Conservation (phyloP, 2,113 vertebrate species). For the Melanostigma gelatinosum region DNA sequence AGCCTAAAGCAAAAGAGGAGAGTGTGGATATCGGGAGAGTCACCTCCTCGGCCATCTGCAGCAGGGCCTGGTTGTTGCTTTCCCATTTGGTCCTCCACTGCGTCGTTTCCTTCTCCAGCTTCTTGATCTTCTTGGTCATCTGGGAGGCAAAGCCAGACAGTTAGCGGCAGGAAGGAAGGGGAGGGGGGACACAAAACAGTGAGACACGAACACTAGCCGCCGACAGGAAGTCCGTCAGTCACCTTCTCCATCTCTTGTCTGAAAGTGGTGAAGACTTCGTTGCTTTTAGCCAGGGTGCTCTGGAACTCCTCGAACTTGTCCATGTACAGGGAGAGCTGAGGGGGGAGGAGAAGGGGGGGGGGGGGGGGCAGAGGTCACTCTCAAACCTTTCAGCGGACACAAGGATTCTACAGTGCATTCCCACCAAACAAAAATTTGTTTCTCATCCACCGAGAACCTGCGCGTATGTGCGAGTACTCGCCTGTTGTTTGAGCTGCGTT, state of each 20-base stretch:
- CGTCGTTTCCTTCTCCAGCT: conserved; percentile 97
- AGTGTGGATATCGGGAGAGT: not conserved
- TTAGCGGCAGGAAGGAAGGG: not conserved
- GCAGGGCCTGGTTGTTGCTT: conserved; percentile 96
- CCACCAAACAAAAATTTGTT: too few relatives aligned
- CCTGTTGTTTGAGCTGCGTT: conserved; percentile 96
- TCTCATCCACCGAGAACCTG: too few relatives aligned
- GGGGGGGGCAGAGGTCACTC: not conserved
- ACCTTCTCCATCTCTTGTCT: conserved; percentile 99
- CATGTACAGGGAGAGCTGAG: conserved; percentile 97
- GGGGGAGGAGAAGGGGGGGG: not conserved
- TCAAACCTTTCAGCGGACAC: not conserved
- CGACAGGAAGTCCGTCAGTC: not conserved
- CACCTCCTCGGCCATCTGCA: conserved; percentile 99
- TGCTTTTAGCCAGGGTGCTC: conserved; percentile 98
- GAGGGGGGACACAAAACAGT: not conserved
- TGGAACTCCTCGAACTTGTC: conserved; percentile 99
- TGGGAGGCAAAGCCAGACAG: conserved; percentile 58
- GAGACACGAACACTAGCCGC: not conserved
- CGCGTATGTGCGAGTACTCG: conserved; percentile 48
- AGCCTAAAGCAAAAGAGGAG: not conserved
- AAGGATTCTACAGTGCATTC: not conserved
- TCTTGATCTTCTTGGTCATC: conserved; percentile 99
- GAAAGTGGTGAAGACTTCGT: conserved; percentile 98
- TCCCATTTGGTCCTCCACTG: conserved; percentile 99